Evolutionary conservation across 2,888 invertebrate genomes (phyloP).

Genomic region (Drosophila neutralis): DNA sequence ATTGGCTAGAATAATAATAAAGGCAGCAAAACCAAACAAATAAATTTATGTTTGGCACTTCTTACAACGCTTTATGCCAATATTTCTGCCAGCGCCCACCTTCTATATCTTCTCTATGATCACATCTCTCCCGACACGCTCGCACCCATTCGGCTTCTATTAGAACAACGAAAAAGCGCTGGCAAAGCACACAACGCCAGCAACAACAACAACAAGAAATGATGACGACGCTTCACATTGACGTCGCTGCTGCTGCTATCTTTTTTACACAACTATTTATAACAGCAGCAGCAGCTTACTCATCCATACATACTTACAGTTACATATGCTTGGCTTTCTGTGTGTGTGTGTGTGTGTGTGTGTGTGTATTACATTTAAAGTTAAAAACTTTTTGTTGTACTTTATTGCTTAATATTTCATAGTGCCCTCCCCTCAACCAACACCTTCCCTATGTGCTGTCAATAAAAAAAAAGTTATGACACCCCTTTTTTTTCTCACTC

Average conservation of each 20-base stretch:
- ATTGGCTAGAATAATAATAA: conserved; percentile 22
- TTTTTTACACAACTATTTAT: conserved; percentile 50
- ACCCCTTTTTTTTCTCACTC: conserved; percentile 16
- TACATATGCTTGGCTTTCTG: conserved; percentile 10
- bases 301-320: conserved; percentile 6
- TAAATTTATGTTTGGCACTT: conserved; percentile 70
- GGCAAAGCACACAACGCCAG: conserved; percentile 29
- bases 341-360: background rate
- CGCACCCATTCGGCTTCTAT: conserved; percentile 19
- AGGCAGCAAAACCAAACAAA: conserved; percentile 42
- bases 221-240: conserved; percentile 33
- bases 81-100: conserved; percentile 46
- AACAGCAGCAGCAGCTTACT: conserved; percentile 23
- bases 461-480: conserved; percentile 47
- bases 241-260: conserved; percentile 26
- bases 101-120: conserved; percentile 13
- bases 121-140: background rate
- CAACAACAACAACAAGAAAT: conserved; percentile 23
- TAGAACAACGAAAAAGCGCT: conserved; percentile 36
- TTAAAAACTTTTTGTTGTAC: conserved; percentile 46
- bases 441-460: conserved; percentile 9
- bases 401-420: conserved; percentile 70
- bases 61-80: conserved; percentile 58
- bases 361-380: conserved; percentile 44
- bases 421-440: conserved; percentile 25